These are phyloP conservation scores for Cichlasoma orientale DNA, from an alignment of 2,797 vertebrate species.

Conservation along the genomic window DNA sequence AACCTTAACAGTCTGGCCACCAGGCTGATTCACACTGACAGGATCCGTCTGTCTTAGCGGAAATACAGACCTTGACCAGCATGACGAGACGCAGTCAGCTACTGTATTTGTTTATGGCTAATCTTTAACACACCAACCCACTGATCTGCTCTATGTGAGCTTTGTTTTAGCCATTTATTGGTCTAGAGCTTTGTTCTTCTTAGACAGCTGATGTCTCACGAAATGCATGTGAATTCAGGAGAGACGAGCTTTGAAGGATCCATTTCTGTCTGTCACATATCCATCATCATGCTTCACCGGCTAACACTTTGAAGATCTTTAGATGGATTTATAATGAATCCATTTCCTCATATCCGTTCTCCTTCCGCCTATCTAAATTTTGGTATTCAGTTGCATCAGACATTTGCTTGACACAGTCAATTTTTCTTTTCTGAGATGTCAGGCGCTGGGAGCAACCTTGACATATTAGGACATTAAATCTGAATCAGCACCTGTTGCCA, in stretches of 20 bases:
- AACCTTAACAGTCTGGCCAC: conserved; percentile 18
- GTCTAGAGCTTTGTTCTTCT: background rate
- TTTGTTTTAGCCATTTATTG: background rate
- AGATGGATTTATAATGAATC: background rate
- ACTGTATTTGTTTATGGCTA: conserved; percentile 5
- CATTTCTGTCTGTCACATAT: background rate
- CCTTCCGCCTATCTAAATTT: conserved; percentile 1
- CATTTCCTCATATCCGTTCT: background rate
- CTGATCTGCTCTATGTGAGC: background rate
- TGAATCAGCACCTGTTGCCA: conserved; percentile 69
- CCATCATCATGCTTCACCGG: background rate
- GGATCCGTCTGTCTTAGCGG: conserved; percentile 31
- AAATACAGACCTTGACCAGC: conserved; percentile 24
- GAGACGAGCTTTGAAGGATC: background rate
- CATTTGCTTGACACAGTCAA: conserved; percentile 12
- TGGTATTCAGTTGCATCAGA: conserved; percentile 17
- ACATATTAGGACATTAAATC: conserved; percentile 77
- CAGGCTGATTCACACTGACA: conserved; percentile 38
- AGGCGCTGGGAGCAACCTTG: conserved; percentile 56
- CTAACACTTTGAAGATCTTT: background rate
- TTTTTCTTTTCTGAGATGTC: conserved; percentile 49
- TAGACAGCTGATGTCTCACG: background rate
- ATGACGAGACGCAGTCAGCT: conserved; percentile 1
- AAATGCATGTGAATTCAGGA: background rate
- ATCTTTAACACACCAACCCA: background rate